These are phyloP conservation scores for Osmerus mordax DNA, from an alignment of 2,113 vertebrate genomes.

Conservation along the genomic window DNA sequence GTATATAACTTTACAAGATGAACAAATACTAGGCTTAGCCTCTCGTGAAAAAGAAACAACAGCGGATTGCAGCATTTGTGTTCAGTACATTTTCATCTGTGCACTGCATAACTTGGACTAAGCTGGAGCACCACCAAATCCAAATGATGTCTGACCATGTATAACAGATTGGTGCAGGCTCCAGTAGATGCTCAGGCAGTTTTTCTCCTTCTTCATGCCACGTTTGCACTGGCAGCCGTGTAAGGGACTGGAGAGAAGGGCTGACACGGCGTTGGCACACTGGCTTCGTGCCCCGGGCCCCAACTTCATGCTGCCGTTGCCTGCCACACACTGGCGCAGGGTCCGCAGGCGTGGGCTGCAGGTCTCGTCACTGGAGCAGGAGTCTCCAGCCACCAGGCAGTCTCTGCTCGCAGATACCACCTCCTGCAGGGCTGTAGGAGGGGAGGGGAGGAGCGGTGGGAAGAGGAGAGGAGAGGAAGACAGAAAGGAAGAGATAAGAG, in stretches of 20 bases:
- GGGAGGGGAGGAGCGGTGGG: not conserved
- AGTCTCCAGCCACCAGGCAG: slow-evolving; percentile 85
- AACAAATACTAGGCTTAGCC: too few species aligned
- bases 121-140: too few species aligned
- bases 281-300: slow-evolving; percentile 84
- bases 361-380: slow-evolving; percentile 81
- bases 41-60: too few species aligned
- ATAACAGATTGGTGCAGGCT: slow-evolving; percentile 87
- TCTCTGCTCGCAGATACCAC: slow-evolving; percentile 72
- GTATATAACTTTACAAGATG: too few species aligned
- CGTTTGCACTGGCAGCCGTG: slow-evolving; percentile 88
- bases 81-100: too few species aligned
- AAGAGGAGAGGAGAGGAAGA: not conserved
- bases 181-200: slow-evolving; percentile 93
- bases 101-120: too few species aligned
- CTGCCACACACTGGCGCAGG: slow-evolving; percentile 87
- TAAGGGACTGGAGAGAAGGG: slow-evolving; percentile 84
- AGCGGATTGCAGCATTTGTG: too few species aligned
- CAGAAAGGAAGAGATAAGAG: not conserved
- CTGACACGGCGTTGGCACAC: slow-evolving; percentile 83
- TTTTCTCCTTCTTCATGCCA: slow-evolving; percentile 93
- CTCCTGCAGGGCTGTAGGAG: slow-evolving; percentile 62
- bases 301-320: slow-evolving; percentile 84
- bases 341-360: slow-evolving; percentile 88
- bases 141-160: slow-evolving; percentile 69